Evolutionary conservation across 2,113 vertebrate genomes (phyloP).

Genomic region (Catharus minimus): DNA sequence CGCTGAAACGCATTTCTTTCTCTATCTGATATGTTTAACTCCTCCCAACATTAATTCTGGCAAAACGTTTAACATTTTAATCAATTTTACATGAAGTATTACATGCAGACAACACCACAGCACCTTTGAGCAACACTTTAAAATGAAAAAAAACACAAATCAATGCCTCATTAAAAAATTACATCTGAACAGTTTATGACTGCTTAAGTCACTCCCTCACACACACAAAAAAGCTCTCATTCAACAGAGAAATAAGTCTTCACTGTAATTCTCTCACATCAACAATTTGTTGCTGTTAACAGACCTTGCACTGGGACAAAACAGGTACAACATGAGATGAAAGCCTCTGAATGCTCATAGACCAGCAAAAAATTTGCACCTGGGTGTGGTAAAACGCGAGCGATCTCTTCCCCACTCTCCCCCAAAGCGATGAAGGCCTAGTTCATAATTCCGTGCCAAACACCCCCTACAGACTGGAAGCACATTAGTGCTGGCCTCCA

Average conservation of each 20-base stretch:
- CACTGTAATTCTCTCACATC: background rate
- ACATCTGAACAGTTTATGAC: background rate
- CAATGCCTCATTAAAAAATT: conserved; percentile 29
- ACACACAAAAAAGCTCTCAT: background rate
- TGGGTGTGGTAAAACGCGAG: background rate
- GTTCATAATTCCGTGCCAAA: conserved; percentile 47
- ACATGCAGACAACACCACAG: background rate
- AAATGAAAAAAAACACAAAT: background rate
- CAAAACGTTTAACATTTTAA: background rate
- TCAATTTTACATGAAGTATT: conserved; percentile 11
- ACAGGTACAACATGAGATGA: conserved; percentile 27
- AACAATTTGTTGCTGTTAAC: background rate
- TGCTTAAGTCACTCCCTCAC: background rate
- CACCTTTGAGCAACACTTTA: background rate
- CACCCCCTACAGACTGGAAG: conserved; percentile 63
- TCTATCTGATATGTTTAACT: background rate
- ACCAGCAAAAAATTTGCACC: background rate
- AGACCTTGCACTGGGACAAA: conserved; percentile 20
- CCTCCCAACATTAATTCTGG: background rate
- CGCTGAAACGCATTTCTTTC: background rate
- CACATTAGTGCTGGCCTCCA: conserved; percentile 72
- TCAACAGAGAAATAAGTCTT: background rate
- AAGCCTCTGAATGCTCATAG: background rate
- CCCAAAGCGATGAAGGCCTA: conserved; percentile 29
- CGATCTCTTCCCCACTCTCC: background rate